Base-by-base conservation (phyloP, 2,797 vertebrate genomes). In the Prionace glauca region DNA sequence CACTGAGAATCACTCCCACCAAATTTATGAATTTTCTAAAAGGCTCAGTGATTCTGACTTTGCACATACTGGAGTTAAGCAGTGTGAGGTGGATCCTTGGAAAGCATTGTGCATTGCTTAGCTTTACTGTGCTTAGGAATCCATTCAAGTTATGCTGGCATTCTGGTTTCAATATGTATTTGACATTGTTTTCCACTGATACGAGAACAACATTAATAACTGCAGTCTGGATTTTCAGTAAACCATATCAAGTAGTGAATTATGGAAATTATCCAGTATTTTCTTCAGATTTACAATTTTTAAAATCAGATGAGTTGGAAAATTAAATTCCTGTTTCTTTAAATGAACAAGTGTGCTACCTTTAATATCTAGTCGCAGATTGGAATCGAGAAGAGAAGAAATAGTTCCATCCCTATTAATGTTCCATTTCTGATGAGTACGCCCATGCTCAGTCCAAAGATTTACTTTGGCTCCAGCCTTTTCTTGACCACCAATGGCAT, bases 311-410 rank as follows among this genome's bases (percentile, higher is more conserved):
- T 50, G 22, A 50, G 26, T 36, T 67, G 32, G 74, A 74, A 72
- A 91, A 79, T 74, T 10, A 20, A 87, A 56, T 41, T 65, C 12
- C 71, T 45, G 20, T 41, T 81, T 86, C 11, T 77, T 67, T 65
- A 62, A 32, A 29, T 72, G 50, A 74, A 86, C 32, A 26, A 72
- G 67, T 60, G 62, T 24, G 69, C 72, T 88, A 98, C 98, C 98
- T 98, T 97, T 98, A 87, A 98, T 96, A 96, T 98, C 98, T 69
- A 98, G 98, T 96, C 98, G 98, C 77, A 98, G 97, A 5, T 97
- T 97, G 26, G 97, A 97, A 9, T 97, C 97, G 96, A 98, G 97
- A 96, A 98, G 97, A 12, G 98, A 98, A 81, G 97, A 97, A 97
- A 98, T 98, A 41, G 98, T 98, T 96, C 98, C 98, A 2, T 98